Percentiles rank a stretch among this genome's conserved stretches.
Conservation (phyloP, 2,113 vertebrate species). For the Microcebus lehilahytsara region DNA sequence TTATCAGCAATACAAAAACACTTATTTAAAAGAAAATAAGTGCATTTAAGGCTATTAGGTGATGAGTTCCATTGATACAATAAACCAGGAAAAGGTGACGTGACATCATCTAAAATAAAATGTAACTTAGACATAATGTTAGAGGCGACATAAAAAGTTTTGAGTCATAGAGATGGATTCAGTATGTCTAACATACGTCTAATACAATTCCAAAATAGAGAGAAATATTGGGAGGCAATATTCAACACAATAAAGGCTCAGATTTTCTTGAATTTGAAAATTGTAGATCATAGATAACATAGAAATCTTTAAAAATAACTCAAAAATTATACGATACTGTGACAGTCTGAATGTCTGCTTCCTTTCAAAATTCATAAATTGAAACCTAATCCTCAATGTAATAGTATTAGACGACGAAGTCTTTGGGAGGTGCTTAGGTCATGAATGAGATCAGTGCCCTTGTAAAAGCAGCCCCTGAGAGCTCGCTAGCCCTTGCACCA, state of each 20-base stretch:
- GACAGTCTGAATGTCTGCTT: neutral
- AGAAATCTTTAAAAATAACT: constrained; percentile 2
- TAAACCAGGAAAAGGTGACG: neutral
- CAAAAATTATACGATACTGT: neutral
- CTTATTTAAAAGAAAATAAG: neutral
- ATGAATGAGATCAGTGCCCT: neutral
- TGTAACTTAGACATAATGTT: neutral
- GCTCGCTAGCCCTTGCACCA: neutral
- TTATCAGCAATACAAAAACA: neutral
- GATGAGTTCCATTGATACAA: neutral
- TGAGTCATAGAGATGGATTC: neutral
- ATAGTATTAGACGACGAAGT: neutral
- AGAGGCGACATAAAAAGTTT: neutral
- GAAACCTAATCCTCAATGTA: neutral
- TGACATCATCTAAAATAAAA: neutral
- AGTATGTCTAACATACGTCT: neutral
- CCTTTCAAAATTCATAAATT: neutral
- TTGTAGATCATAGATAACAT: neutral
- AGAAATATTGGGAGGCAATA: neutral
- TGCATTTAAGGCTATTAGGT: neutral
- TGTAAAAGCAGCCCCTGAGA: neutral
- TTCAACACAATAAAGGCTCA: neutral
- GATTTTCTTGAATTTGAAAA: neutral
- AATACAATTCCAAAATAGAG: neutral
- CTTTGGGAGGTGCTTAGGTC: no score